These are phyloP conservation scores for Seira musarum DNA, from an alignment of 2,888 invertebrate species.

Conservation along the genomic window DNA sequence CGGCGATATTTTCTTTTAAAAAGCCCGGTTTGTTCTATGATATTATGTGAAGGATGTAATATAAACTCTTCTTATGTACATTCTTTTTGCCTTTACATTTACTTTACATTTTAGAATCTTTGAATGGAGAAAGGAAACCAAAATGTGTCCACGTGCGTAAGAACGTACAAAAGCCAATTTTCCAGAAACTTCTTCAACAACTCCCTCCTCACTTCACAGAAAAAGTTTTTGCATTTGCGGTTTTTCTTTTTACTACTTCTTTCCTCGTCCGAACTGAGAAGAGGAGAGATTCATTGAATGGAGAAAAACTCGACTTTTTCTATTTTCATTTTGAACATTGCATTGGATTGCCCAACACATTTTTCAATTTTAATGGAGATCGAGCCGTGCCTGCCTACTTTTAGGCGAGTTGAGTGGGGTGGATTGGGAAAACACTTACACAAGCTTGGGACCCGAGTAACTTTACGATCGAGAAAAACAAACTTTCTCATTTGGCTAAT, in stretches of 20 bases:
- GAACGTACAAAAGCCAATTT: no score
- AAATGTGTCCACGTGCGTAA: not conserved
- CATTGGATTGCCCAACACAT: not conserved
- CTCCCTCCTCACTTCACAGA: no score
- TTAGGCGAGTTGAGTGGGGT: not conserved
- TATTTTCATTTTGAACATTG: not conserved
- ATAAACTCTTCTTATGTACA: no score
- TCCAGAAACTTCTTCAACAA: no score
- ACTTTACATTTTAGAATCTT: no score
- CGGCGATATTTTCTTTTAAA: not conserved
- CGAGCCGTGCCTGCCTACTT: no score
- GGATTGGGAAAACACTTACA: not conserved
- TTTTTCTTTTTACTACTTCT: not conserved
- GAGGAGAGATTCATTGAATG: no score
- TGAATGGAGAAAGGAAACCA: not conserved
- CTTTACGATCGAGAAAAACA: constrained; percentile 3
- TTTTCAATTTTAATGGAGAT: not conserved
- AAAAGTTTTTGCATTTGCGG: not conserved
- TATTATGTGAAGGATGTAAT: no score
- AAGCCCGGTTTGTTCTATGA: no score
- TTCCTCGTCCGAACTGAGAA: not conserved
- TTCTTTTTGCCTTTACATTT: no score
- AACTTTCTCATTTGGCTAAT: constrained; percentile 58
- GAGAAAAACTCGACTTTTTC: no score
- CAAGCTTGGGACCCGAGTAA: not conserved